Percentiles rank a stretch among this genome's conserved stretches.
Conservation (phyloP, 2,797 vertebrate genomes). For the Crocodylus rhombifer region DNA sequence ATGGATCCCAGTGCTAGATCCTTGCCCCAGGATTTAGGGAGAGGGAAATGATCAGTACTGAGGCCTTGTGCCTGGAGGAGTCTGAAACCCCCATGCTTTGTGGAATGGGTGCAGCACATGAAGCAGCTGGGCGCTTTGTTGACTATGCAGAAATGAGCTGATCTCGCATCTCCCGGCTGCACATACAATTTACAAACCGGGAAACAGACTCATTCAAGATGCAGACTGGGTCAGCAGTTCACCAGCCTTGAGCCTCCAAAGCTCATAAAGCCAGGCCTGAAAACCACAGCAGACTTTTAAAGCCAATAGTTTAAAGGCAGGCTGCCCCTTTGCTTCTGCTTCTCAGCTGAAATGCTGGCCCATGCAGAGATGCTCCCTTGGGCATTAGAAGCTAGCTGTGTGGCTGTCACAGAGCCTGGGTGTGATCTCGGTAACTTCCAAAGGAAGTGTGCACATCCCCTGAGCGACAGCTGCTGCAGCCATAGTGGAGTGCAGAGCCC, state of each 20-base stretch:
- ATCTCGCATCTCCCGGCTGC: background rate
- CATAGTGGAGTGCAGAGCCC: too few species aligned
- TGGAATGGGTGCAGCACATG: background rate
- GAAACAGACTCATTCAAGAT: accelerated
- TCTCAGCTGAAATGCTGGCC: background rate
- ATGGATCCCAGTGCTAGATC: background rate
- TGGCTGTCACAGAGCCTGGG: too few species aligned
- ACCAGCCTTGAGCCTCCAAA: background rate
- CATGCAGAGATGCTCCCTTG: background rate
- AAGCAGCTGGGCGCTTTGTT: accelerated
- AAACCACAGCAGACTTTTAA: background rate
- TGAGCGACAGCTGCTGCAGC: too few species aligned
- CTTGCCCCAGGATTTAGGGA: background rate
- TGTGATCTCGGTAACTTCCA: too few species aligned
- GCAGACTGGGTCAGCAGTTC: too few species aligned
- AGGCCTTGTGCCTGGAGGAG: accelerated
- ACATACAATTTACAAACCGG: background rate
- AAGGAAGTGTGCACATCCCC: too few species aligned
- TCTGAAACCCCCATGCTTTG: accelerated
- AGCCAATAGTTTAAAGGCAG: background rate
- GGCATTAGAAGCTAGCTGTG: too few species aligned
- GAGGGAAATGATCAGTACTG: accelerated
- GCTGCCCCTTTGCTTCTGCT: background rate
- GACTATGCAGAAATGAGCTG: background rate
- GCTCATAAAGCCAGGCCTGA: background rate